These are phyloP conservation scores for Bilobella aurantiaca DNA, from an alignment of 1,140 invertebrate species.

Conservation along the genomic window DNA sequence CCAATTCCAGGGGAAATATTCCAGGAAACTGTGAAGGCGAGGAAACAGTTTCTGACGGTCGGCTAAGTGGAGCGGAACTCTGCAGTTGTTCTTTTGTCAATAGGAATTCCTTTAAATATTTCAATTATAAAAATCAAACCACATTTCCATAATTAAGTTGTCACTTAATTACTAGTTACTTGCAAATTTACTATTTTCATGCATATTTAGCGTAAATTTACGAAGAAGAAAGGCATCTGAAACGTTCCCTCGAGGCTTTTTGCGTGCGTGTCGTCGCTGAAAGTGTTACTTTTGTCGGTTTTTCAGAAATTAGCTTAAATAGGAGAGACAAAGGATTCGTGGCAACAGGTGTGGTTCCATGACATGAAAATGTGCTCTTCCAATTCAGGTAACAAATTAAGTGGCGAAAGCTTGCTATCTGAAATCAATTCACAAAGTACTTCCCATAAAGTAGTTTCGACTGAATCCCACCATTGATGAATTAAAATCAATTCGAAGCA, in stretches of 20 bases:
- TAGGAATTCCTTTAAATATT: too few relatives aligned
- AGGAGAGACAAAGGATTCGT: not conserved
- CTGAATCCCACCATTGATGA: not conserved
- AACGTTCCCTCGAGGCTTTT: not conserved
- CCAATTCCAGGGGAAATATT: not conserved
- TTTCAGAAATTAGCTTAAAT: not conserved
- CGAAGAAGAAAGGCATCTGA: not conserved
- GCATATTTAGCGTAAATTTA: too few relatives aligned
- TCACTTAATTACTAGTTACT: not conserved
- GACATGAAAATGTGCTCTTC: slow-evolving; percentile 5
- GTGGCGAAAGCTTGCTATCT: not conserved
- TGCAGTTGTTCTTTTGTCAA: not conserved
- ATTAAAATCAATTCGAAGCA: too few relatives aligned
- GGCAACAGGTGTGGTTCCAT: slow-evolving; percentile 1
- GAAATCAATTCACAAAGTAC: not conserved
- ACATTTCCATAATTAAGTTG: too few relatives aligned
- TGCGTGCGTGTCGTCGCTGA: not conserved
- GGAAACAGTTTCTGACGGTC: not conserved
- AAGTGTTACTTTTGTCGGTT: too few relatives aligned
- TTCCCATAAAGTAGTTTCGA: not conserved
- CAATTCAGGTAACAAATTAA: not conserved
- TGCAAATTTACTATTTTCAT: too few relatives aligned
- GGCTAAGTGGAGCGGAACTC: not conserved
- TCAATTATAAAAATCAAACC: too few relatives aligned
- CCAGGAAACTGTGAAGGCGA: not conserved